Base-by-base conservation (phyloP, 2,797 vertebrate genomes). In the Hypotaenidia philippensis region DNA sequence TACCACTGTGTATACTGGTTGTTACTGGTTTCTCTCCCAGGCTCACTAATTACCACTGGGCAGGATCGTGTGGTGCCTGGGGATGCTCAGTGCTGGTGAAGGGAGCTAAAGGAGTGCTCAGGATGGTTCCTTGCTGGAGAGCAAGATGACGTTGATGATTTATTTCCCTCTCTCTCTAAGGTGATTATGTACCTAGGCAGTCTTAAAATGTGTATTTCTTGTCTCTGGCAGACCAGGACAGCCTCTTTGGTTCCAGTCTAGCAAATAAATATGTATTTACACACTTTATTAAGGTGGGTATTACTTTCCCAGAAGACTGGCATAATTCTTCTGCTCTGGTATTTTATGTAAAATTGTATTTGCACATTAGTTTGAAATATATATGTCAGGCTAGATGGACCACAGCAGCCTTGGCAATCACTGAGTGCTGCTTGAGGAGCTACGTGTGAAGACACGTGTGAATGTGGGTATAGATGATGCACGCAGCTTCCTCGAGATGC, bases 221-320 rank as follows among this genome's bases (percentile, higher is more conserved):
- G 55, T 59, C 92, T 81, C 84, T 3, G 19, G 44, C 96, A 88
- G 79, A 93, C 65, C 94, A 92, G 94, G 96, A 86, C 92, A 92
- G 87, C 79, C 80, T 86, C 93, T 75, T 47, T 83, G 91, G 94
- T 91, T 95, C 92, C 89, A 96, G 89, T 10, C 92, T 94, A 59
- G 91, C 89, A 94, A 93, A 96, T 94, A 97, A 96, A 96, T 96
- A 95, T 41, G 94, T 95, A 93, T 96, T 97, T 96, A 96, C 91
- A 88, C 91, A 91, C 91, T 91, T 92, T 97, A 91, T 96, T 96
- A 94, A 93, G 94, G 69, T 40, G 87, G 79, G 93, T 86, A 95
- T 93, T 83, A 76, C 91, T 95, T 81, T 76, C 87, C 89, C 79
- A 52, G 91, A 76, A 65, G 95, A 88, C 84, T 76, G 65, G 89